These are phyloP conservation scores for Trachurus trachurus DNA, from an alignment of 2,797 vertebrate species.

Conservation along the genomic window DNA sequence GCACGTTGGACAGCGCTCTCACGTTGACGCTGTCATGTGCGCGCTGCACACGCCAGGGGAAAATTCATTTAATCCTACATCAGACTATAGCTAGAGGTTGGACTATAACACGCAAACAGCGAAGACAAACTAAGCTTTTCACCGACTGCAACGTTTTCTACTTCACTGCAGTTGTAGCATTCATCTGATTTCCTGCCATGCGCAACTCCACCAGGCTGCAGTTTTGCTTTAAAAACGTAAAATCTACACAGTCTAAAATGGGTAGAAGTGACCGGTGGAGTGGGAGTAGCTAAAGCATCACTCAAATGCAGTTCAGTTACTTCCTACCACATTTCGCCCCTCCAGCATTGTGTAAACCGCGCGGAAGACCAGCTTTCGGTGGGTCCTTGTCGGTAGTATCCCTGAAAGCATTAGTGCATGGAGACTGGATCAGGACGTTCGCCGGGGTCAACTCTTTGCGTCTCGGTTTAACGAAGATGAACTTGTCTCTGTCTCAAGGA, in stretches of 20 bases:
- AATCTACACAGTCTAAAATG: neutral
- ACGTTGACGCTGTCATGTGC: slow-evolving; percentile 35
- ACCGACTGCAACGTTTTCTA: neutral
- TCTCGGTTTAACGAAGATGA: slow-evolving; percentile 82
- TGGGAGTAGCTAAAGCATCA: neutral
- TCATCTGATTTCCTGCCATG: neutral
- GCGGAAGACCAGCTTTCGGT: slow-evolving; percentile 65
- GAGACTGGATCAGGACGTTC: slow-evolving; percentile 62
- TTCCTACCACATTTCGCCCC: slow-evolving; percentile 78
- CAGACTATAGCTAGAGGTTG: slow-evolving; percentile 26
- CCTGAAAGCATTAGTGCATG: slow-evolving; percentile 74
- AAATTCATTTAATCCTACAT: slow-evolving; percentile 61
- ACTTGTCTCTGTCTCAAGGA: slow-evolving; percentile 76
- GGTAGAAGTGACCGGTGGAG: neutral
- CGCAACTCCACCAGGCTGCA: too few species aligned
- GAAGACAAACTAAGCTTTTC: slow-evolving; percentile 2
- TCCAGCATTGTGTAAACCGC: slow-evolving; percentile 63
- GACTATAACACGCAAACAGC: slow-evolving; percentile 1
- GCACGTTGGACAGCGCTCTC: slow-evolving; percentile 65
- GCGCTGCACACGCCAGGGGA: slow-evolving; percentile 44
- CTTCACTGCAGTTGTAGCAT: neutral
- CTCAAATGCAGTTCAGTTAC: neutral
- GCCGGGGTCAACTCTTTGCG: slow-evolving; percentile 69
- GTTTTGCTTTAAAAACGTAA: neutral
- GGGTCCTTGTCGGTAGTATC: slow-evolving; percentile 62